phyloP scores from a whole-genome alignment of 2,797 vertebrate species.

The Poeciliopsis turneri region DNA sequence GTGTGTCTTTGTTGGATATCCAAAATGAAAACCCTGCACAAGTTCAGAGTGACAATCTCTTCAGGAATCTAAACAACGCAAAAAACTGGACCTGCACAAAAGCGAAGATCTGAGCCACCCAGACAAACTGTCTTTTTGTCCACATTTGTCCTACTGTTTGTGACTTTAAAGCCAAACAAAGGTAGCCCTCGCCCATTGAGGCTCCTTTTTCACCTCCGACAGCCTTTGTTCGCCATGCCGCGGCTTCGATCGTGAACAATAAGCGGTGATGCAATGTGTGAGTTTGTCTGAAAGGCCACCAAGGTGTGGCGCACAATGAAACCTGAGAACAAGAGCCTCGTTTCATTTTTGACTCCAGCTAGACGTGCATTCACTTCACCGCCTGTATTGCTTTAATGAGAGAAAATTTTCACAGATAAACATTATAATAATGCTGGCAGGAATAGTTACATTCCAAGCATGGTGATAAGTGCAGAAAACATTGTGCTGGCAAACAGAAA shows the following conservation, averaged over 20 bases:
- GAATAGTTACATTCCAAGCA: constrained; percentile 2
- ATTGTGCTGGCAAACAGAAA: background rate
- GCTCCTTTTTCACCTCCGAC: constrained; percentile 53
- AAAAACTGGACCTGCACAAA: constrained; percentile 43
- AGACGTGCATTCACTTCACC: background rate
- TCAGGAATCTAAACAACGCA: background rate
- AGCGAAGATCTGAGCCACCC: constrained; percentile 50
- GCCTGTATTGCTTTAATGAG: background rate
- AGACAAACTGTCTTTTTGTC: constrained; percentile 59
- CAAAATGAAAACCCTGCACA: constrained; percentile 17
- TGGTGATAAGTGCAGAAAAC: background rate
- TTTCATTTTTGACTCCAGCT: constrained; percentile 23
- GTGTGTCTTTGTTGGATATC: too few species aligned
- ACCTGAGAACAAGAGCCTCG: constrained; percentile 30
- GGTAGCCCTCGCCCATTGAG: constrained; percentile 61
- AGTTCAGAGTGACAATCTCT: constrained; percentile 44
- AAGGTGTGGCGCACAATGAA: constrained; percentile 52
- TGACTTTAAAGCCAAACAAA: constrained; percentile 69
- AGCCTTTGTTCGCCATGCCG: constrained; percentile 67
- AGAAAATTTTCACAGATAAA: background rate
- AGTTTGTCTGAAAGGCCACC: constrained; percentile 49
- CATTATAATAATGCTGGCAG: background rate
- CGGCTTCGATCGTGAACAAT: constrained; percentile 70
- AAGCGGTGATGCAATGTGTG: constrained; percentile 64
- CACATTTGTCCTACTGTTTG: constrained; percentile 69